phyloP scores from a whole-genome alignment of 2,113 vertebrate species.

The Sylvilagus bachmani region DNA sequence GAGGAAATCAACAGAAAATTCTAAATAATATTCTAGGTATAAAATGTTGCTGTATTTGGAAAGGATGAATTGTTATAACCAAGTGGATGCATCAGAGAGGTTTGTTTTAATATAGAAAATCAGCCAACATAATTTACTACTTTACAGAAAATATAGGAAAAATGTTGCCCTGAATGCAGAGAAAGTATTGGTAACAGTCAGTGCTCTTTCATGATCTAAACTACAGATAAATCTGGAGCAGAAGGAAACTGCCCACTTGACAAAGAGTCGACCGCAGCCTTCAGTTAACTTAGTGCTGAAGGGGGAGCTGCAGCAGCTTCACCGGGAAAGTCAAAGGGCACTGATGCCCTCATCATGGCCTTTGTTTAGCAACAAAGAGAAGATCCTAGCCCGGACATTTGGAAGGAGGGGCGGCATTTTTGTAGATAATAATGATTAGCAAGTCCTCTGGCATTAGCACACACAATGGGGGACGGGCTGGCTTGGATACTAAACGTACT shows the following conservation, averaged over 20 bases:
- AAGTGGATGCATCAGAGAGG: background rate
- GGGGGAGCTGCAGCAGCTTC: background rate
- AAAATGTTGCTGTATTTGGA: conserved; percentile 31
- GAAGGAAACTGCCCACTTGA: conserved; percentile 28
- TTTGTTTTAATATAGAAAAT: conserved; percentile 10
- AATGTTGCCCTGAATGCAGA: background rate
- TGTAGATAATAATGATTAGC: background rate
- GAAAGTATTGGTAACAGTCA: background rate
- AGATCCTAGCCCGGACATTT: background rate
- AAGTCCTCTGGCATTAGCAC: background rate
- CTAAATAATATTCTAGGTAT: background rate
- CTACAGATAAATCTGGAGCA: background rate
- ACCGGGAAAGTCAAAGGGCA: background rate
- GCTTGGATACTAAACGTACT: background rate
- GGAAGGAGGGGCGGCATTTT: background rate
- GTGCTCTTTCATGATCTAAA: background rate
- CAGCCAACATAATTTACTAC: background rate
- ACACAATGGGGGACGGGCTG: background rate
- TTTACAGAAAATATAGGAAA: conserved; percentile 36
- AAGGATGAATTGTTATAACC: background rate
- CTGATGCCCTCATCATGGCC: background rate
- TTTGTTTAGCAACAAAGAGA: background rate
- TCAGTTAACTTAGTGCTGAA: background rate
- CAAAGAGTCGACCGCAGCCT: background rate
- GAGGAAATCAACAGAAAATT: conserved; percentile 35